These are phyloP conservation scores for Erpobdella octoculata DNA, from an alignment of 2,888 invertebrate genomes.

Conservation along the genomic window DNA sequence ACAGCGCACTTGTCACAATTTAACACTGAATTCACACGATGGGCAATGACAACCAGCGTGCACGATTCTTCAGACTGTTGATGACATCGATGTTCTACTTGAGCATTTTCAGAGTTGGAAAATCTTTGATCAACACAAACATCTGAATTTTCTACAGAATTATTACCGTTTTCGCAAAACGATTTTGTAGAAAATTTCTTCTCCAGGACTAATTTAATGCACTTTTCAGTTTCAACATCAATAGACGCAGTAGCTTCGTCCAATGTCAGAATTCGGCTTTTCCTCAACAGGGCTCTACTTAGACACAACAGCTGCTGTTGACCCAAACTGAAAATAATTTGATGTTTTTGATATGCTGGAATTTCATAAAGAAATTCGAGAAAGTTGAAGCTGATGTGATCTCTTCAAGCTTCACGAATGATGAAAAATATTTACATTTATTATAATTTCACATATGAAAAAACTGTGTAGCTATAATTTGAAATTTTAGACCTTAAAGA, in stretches of 20 bases:
- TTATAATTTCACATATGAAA: too few relatives aligned
- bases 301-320: conserved; percentile 50
- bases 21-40: conserved; percentile 9
- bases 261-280: conserved; percentile 48
- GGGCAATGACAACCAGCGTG: conserved; percentile 17
- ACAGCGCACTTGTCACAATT: conserved; percentile 27
- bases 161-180: not conserved
- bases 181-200: conserved; percentile 41
- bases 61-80: too few relatives aligned
- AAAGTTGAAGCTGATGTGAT: not conserved
- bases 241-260: conserved; percentile 52
- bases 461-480: too few relatives aligned
- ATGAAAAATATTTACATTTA: too few relatives aligned
- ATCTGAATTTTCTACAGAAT: not conserved
- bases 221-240: conserved; percentile 50
- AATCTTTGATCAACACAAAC: not conserved
- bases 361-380: not conserved
- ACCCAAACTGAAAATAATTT: conserved; percentile 45
- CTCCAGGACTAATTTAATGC: conserved; percentile 49
- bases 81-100: too few relatives aligned
- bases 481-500: conserved; percentile 47
- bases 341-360: not conserved
- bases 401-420: not conserved
- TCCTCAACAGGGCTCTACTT: conserved; percentile 48
- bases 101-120: not conserved